These are phyloP conservation scores for Malacoraja senta DNA, from an alignment of 2,797 vertebrate genomes.

Conservation along the genomic window DNA sequence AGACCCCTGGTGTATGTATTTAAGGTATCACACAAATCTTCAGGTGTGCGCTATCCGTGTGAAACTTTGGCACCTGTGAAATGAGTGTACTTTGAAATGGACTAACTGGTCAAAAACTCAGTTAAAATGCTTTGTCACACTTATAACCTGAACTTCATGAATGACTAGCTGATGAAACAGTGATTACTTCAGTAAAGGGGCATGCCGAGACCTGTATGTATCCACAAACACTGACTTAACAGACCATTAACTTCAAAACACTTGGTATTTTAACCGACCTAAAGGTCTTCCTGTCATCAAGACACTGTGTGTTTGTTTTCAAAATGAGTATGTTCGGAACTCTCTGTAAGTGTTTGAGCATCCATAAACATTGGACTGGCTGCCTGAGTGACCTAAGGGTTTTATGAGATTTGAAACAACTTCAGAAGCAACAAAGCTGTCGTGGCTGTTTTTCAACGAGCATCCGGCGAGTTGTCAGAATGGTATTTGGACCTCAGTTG, in stretches of 20 bases:
- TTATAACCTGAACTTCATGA: slow-evolving; percentile 25
- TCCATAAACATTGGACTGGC: slow-evolving; percentile 21
- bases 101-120: neutral
- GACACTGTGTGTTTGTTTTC: slow-evolving; percentile 27
- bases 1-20: neutral
- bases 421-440: neutral
- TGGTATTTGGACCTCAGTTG: neutral
- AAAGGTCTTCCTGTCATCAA: slow-evolving; percentile 29
- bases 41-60: neutral
- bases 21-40: neutral
- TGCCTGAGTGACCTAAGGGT: neutral
- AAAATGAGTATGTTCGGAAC: slow-evolving; percentile 19
- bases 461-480: neutral
- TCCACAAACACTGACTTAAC: slow-evolving; percentile 26
- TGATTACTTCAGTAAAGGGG: neutral
- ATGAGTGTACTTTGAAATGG: neutral
- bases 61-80: neutral
- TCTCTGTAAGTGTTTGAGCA: neutral
- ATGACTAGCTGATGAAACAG: neutral
- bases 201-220: slow-evolving; percentile 19
- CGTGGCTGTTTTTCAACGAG: neutral
- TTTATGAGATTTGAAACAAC: slow-evolving; percentile 10
- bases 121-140: slow-evolving; percentile 9
- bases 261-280: neutral
- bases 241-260: slow-evolving; percentile 31